Percentiles rank a stretch among this genome's conserved stretches.
Evolutionary conservation across 2,888 invertebrate genomes (phyloP).

Genomic region (Strigamia transsilvanica): DNA sequence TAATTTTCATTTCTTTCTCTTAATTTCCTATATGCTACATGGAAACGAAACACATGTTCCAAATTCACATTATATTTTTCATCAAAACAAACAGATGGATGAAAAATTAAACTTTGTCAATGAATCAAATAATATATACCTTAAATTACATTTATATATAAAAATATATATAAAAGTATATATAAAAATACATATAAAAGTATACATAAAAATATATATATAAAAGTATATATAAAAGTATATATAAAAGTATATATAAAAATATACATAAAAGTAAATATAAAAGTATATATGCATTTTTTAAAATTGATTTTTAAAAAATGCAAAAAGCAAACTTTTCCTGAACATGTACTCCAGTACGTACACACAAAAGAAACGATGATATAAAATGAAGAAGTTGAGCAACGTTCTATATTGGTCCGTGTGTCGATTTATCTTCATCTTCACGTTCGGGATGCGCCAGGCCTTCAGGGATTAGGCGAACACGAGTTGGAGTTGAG

Average conservation of each 20-base stretch:
- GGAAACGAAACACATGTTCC: neutral
- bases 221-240: too few relatives aligned
- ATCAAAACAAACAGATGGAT: neutral
- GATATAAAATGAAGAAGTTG: neutral
- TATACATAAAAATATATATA: too few relatives aligned
- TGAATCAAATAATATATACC: neutral
- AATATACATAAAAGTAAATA: too few relatives aligned
- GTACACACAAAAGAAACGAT: neutral
- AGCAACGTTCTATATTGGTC: slow-evolving; percentile 1
- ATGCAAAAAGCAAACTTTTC: too few relatives aligned
- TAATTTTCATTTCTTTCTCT: slow-evolving; percentile 20
- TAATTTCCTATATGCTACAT: neutral
- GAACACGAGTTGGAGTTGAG: slow-evolving; percentile 8
- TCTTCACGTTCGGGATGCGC: slow-evolving; percentile 3
- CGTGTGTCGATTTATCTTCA: slow-evolving; percentile 8
- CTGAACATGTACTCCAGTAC: too few relatives aligned
- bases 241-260: neutral
- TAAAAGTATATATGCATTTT: too few relatives aligned
- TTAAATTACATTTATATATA: neutral
- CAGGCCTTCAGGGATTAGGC: slow-evolving; percentile 3
- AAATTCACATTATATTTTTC: slow-evolving; percentile 7
- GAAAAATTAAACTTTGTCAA: neutral
- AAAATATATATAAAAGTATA: neutral
- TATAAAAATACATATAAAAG: too few relatives aligned
- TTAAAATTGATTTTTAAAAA: too few relatives aligned